phyloP scores from a whole-genome alignment of 2,888 invertebrate species.

The Amphimallon solstitiale region DNA sequence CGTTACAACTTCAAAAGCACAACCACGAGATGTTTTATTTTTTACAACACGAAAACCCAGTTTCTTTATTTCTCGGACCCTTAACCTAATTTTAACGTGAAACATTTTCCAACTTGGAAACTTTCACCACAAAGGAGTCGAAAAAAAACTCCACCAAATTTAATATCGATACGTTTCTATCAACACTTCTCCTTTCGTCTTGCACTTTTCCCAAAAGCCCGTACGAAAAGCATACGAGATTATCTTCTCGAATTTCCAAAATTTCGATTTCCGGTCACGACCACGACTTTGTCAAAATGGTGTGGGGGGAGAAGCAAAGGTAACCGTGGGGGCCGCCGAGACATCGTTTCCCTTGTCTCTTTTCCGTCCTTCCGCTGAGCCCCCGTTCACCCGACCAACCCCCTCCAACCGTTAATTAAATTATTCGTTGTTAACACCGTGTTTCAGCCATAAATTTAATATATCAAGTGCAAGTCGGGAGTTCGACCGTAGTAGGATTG shows the following conservation, averaged over 20 bases:
- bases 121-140: no score
- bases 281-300: background rate
- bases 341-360: background rate
- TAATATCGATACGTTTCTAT: no score
- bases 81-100: no score
- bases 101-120: no score
- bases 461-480: conserved; percentile 37
- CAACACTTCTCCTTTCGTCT: no score
- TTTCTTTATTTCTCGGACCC: no score
- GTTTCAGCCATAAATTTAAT: conserved; percentile 37
- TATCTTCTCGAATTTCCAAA: conserved; percentile 26
- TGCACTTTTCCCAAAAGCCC: background rate
- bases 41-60: no score
- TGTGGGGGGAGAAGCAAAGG: background rate
- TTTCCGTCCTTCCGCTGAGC: background rate
- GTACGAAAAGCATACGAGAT: background rate
- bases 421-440: conserved; percentile 39
- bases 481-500: conserved; percentile 36
- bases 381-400: conserved; percentile 2
- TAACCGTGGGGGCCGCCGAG: background rate
- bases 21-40: no score
- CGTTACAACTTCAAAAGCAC: no score
- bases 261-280: conserved; percentile 33
- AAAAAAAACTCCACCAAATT: no score
- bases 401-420: conserved; percentile 30